Conservation (phyloP, 2,113 vertebrate genomes). For the Poeciliopsis retropinna region DNA sequence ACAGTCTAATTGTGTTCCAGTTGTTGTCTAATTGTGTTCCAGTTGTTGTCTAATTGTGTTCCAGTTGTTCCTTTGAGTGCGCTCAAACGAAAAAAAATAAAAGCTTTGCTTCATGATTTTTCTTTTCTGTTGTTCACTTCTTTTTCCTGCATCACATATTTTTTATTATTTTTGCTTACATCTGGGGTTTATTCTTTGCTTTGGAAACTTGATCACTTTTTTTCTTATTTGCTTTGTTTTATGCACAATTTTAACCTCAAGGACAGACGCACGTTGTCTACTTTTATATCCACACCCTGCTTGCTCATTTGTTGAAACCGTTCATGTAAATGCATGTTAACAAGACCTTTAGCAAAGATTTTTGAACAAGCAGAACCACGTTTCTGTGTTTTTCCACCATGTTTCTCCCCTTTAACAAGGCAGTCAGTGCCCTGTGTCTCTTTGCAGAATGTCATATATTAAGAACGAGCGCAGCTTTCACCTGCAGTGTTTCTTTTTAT, state of each 20-base stretch:
- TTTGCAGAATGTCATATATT: conserved; percentile 48
- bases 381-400: conserved; percentile 1
- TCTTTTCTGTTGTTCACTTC: neutral
- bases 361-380: neutral
- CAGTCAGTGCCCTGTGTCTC: neutral
- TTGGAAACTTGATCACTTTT: conserved; percentile 17
- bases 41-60: neutral
- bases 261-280: conserved; percentile 22
- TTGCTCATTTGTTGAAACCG: conserved; percentile 13
- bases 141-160: neutral
- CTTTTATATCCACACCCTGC: conserved; percentile 11
- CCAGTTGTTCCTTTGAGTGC: neutral
- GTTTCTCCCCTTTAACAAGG: neutral
- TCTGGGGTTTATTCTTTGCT: conserved; percentile 16
- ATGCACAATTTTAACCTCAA: conserved; percentile 15
- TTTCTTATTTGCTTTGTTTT: conserved; percentile 24
- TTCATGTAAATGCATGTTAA: conserved; percentile 51
- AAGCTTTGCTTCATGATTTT: neutral
- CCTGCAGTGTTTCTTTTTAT: conserved; percentile 49
- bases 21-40: neutral
- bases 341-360: conserved; percentile 26
- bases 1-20: neutral
- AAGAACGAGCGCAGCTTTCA: conserved; percentile 34
- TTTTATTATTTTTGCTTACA: conserved; percentile 6
- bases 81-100: neutral